A percentile compares a stretch with the other conserved stretches of the same genome.
These are phyloP conservation scores for Xiphydria camelus DNA, from an alignment of 2,888 invertebrate species.

Conservation along the genomic window DNA sequence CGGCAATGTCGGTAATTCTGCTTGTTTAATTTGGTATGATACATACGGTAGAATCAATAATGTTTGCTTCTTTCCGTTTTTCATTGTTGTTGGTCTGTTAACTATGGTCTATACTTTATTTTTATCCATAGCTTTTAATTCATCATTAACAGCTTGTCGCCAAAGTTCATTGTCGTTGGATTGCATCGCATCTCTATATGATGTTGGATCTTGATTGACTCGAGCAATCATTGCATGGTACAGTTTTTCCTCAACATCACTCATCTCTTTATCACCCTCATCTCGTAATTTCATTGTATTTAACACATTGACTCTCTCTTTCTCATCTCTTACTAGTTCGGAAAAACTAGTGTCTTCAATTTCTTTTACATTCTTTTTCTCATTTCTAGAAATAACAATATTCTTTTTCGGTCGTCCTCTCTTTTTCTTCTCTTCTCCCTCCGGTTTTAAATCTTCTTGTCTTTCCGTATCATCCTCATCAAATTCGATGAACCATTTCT, in stretches of 20 bases:
- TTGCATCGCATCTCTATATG: constrained; percentile 7
- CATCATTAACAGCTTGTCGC: constrained; percentile 11
- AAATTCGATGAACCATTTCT: constrained; percentile 5
- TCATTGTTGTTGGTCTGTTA: constrained; percentile 2
- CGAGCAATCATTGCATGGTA: not conserved
- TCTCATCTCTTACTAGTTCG: not conserved
- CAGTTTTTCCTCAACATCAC: not conserved
- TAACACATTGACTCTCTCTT: constrained; percentile 3
- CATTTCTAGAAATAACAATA: not conserved
- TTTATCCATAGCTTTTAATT: constrained; percentile 11
- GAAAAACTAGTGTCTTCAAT: not conserved
- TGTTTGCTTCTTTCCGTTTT: not conserved
- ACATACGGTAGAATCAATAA: constrained; percentile 16
- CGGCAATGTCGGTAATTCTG: no score
- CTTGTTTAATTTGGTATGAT: no score
- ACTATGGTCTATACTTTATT: constrained; percentile 18
- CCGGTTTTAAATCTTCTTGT: constrained; percentile 4
- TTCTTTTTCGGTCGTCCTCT: constrained; percentile 10
- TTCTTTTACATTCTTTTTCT: not conserved
- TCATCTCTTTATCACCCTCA: constrained; percentile 1
- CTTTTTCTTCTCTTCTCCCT: constrained; percentile 11
- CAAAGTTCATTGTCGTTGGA: constrained; percentile 5
- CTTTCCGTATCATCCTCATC: constrained; percentile 5
- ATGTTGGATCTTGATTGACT: not conserved
- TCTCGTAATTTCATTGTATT: not conserved